phyloP scores from a whole-genome alignment of 2,113 vertebrate genomes.

The Leptosomus discolor region DNA sequence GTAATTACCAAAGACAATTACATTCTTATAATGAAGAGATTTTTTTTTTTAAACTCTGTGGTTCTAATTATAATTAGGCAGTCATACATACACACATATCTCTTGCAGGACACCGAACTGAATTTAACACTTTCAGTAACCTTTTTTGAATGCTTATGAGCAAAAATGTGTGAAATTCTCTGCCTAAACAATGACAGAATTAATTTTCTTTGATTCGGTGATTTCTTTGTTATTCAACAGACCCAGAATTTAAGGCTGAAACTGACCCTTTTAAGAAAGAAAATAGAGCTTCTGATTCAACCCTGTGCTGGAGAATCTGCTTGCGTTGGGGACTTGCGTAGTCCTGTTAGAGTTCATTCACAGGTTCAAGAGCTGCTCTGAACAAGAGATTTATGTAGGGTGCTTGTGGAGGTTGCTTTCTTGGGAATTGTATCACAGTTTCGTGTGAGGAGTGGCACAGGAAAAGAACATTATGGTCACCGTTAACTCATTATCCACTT shows the following conservation, averaged over 20 bases:
- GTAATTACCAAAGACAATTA: not conserved
- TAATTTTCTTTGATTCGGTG: not conserved
- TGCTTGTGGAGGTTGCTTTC: not conserved
- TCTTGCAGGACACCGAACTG: not conserved
- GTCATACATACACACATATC: not conserved
- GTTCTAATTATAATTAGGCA: not conserved
- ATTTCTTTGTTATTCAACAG: not conserved
- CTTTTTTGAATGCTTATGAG: not conserved
- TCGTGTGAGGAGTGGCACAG: not conserved
- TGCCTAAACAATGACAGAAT: not conserved
- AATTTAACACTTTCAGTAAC: not conserved
- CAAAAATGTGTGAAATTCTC: not conserved
- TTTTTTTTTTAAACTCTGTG: not conserved
- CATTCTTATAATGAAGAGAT: not conserved
- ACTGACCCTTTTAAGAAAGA: not conserved
- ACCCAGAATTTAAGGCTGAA: not conserved
- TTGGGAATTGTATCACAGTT: not conserved
- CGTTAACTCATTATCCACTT: not conserved
- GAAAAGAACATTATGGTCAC: not conserved
- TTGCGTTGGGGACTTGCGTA: accelerated
- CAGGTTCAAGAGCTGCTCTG: not conserved
- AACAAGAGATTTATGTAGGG: not conserved
- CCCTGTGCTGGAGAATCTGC: not conserved
- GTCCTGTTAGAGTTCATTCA: not conserved
- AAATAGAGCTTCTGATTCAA: not conserved